phyloP scores from a whole-genome alignment of 2,797 vertebrate species.

The Echeneis naucrates region DNA sequence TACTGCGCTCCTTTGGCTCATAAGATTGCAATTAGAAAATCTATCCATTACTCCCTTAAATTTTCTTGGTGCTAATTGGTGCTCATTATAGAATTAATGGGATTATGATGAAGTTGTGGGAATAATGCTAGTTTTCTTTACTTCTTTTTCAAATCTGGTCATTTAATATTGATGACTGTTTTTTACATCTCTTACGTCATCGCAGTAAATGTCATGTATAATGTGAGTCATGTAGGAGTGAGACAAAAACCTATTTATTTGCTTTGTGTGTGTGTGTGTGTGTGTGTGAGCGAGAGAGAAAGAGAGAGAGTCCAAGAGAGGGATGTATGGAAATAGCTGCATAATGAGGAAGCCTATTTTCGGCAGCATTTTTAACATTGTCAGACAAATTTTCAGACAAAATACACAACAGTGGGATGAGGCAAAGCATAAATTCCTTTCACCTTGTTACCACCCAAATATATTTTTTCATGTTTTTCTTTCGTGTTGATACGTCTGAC shows the following conservation, averaged over 20 bases:
- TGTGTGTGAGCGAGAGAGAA: conserved; percentile 1
- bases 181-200: conserved; percentile 51
- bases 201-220: conserved; percentile 52
- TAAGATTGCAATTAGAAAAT: conserved; percentile 75
- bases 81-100: conserved; percentile 77
- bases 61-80: conserved; percentile 75
- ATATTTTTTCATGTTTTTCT: neutral
- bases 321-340: neutral
- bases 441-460: neutral
- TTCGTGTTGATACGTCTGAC: neutral
- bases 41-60: conserved; percentile 66
- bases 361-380: neutral
- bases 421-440: neutral
- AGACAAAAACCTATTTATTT: conserved; percentile 27
- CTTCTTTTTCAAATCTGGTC: conserved; percentile 41
- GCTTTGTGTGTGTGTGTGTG: conserved; percentile 25
- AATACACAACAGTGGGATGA: neutral
- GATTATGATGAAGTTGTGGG: conserved; percentile 72
- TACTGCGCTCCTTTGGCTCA: conserved; percentile 64
- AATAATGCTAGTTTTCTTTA: conserved; percentile 54
- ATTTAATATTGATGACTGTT: conserved; percentile 51
- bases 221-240: conserved; percentile 24
- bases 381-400: neutral
- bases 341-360: conserved; percentile 1
- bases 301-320: too few relatives aligned